Base-by-base conservation (phyloP, 2,888 invertebrate genomes). In the Nemoura dubitans region DNA sequence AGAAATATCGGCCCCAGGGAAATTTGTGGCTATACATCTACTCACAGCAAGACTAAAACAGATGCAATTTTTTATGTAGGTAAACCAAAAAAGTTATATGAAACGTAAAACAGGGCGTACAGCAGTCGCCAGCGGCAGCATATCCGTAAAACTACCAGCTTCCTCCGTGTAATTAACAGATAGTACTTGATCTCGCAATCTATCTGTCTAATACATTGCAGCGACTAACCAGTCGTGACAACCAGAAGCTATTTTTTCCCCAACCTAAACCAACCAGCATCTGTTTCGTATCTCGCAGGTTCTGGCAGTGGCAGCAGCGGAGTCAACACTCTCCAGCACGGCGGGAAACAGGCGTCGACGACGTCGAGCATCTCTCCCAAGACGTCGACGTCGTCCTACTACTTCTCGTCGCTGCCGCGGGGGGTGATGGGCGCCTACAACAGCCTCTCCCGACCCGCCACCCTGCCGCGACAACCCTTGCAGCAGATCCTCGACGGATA, bases 381-480 rank as follows among this genome's bases (percentile, higher is more conserved):
- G 82, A 85, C 85, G 30, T 85, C 81, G 26, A 82, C 85, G 43
- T 84, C 86, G 27, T 87, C 87, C 81, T 88, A 88, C 78, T 91
- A 91, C 87, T 93, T 92, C 90, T 93, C 93, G 43, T 93, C 93
- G 0, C 90, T 93, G 25, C 93, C 93, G 0, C 90, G 93, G 0
- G 93, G 93, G 25, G 91, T 92, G 0, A 90, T 92, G 86, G 91
- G 92, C 7, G 87, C 86, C 36, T 92, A 92, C 88, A 92, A 92
- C 42, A 92, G 92, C 85, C 90, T 92, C 59, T 92, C 91, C 36
- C 90, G 92, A 85, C 92, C 92, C 5, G 92, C 92, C 21, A 93
- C 92, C 0, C 89, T 92, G 7, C 92, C 92, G 0, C 90, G 92
- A n/a, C 91, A 92, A 88, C 92, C 92, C 0, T 89, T 92, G 25